These are phyloP conservation scores for Cylindroiulus punctatus DNA, from an alignment of 2,888 invertebrate genomes.

Conservation along the genomic window DNA sequence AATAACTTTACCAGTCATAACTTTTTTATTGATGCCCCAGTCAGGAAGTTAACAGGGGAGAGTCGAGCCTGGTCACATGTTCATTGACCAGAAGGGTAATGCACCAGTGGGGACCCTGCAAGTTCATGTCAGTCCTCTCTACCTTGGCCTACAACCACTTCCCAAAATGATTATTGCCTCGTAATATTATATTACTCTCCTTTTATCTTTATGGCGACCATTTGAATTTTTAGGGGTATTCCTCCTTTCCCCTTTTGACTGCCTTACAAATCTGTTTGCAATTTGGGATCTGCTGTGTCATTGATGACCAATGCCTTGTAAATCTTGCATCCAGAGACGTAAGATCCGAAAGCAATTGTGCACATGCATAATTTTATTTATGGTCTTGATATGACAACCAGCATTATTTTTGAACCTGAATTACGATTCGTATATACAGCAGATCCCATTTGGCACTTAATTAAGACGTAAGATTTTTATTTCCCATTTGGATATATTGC, in stretches of 20 bases:
- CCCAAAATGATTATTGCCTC: slow-evolving; percentile 53
- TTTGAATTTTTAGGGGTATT: slow-evolving; percentile 40
- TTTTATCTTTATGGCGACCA: slow-evolving; percentile 55
- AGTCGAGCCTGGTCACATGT: background rate
- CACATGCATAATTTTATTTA: no score
- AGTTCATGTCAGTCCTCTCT: slow-evolving; percentile 5
- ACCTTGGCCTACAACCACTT: slow-evolving; percentile 51
- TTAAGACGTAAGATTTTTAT: background rate
- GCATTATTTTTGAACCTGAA: no score
- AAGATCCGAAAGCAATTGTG: no score
- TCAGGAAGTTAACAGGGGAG: background rate
- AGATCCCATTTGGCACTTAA: background rate
- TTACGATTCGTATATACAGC: no score
- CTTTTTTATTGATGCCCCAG: slow-evolving; percentile 21
- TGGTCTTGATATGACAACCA: no score
- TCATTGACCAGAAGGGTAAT: slow-evolving; percentile 40
- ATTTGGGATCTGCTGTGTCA: background rate
- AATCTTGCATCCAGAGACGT: background rate
- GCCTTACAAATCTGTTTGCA: slow-evolving; percentile 35
- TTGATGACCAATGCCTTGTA: background rate
- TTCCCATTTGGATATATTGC: background rate
- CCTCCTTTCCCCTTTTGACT: slow-evolving; percentile 28
- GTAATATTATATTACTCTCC: slow-evolving; percentile 55
- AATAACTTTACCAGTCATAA: background rate
- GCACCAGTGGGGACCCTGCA: background rate